Evolutionary conservation across 2,888 invertebrate species (phyloP).

Genomic region (Parthenolecanium corni): DNA sequence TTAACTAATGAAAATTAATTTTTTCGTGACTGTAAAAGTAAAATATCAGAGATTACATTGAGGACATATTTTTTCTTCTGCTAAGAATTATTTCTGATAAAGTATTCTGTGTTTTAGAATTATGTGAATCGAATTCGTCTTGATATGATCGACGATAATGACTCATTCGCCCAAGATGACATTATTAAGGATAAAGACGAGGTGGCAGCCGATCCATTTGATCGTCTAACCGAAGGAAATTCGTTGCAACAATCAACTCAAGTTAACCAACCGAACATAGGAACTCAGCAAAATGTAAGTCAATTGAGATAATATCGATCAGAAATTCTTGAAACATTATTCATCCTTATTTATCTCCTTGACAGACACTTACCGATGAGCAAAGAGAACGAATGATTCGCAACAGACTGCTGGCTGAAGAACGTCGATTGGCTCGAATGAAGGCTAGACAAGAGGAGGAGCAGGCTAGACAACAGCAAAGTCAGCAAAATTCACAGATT

Average conservation of each 20-base stretch:
- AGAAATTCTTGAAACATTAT: background rate
- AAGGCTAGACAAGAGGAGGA: constrained; percentile 36
- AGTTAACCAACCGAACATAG: background rate
- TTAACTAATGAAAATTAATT: no score
- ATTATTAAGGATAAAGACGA: constrained; percentile 40
- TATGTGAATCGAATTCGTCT: constrained; percentile 43
- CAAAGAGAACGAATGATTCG: constrained; percentile 55
- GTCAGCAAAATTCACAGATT: no score
- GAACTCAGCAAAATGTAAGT: background rate
- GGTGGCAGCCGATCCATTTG: constrained; percentile 31
- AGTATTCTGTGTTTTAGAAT: constrained; percentile 9
- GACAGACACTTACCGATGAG: constrained; percentile 44
- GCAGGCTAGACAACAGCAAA: background rate
- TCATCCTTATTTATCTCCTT: background rate
- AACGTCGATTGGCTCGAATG: constrained; percentile 48
- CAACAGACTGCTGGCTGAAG: constrained; percentile 54
- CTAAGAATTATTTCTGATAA: no score
- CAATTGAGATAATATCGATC: background rate
- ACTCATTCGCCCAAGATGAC: constrained; percentile 40
- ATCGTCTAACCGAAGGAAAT: constrained; percentile 13
- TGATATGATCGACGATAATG: constrained; percentile 43
- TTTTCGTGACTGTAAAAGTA: no score
- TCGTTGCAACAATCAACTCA: background rate
- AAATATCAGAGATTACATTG: no score
- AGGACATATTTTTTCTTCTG: no score